phyloP scores from a whole-genome alignment of 2,113 vertebrate species.

The Cyphomyrus plagiostoma region DNA sequence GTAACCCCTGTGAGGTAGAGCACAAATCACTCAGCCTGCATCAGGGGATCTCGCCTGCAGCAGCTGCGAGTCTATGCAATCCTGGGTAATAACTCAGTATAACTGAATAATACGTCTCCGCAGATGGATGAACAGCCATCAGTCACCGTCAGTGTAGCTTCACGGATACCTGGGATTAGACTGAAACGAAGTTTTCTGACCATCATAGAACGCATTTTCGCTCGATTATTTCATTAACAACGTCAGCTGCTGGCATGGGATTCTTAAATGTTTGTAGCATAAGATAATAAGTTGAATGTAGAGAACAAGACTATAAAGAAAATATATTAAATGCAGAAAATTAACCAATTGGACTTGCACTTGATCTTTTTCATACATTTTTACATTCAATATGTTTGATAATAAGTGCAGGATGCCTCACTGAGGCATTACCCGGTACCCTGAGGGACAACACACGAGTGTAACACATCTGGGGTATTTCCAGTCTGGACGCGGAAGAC shows the following conservation, averaged over 20 bases:
- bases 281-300: neutral
- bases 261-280: neutral
- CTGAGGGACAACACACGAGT: neutral
- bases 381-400: neutral
- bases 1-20: constrained; percentile 15
- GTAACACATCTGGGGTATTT: neutral
- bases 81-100: constrained; percentile 21
- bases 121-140: constrained; percentile 1
- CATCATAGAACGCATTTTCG: neutral
- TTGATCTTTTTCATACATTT: neutral
- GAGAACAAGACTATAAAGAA: neutral
- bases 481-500: neutral
- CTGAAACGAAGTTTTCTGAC: neutral
- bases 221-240: neutral
- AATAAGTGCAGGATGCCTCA: neutral
- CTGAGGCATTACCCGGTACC: neutral
- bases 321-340: neutral
- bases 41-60: constrained; percentile 4
- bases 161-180: constrained; percentile 18
- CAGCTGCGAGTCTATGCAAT: neutral
- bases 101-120: neutral
- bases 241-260: neutral
- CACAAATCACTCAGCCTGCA: constrained; percentile 24
- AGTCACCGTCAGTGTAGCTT: neutral
- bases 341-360: neutral